phyloP scores from a whole-genome alignment of 1,140 invertebrate genomes.

The Danaus melanippus region DNA sequence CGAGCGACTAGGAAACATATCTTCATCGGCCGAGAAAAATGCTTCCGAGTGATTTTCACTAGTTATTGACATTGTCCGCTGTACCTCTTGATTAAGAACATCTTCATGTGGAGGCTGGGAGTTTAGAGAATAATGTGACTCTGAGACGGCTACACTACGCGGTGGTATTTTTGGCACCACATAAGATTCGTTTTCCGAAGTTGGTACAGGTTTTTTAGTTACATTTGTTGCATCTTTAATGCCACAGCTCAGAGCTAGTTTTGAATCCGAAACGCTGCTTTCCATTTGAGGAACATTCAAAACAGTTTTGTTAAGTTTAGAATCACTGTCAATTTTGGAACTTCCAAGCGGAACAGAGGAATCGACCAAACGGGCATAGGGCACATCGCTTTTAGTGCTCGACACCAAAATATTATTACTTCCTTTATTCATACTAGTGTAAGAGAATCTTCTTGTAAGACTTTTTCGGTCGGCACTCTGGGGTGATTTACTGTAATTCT shows the following conservation, averaged over 20 bases:
- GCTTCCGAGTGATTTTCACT: conserved; percentile 92
- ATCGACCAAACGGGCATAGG: conserved; percentile 84
- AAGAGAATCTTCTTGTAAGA: conserved; percentile 76
- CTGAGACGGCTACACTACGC: conserved; percentile 72
- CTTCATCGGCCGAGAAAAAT: conserved; percentile 93
- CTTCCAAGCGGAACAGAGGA: conserved; percentile 54
- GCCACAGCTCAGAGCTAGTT: conserved; percentile 75
- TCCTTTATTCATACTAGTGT: conserved; percentile 72
- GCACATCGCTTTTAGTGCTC: conserved; percentile 77
- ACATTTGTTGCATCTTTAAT: conserved; percentile 48
- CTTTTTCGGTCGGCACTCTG: conserved; percentile 68
- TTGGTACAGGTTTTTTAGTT: conserved; percentile 36
- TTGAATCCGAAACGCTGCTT: conserved; percentile 87
- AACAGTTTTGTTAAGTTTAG: conserved; percentile 78
- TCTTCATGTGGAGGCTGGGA: conserved; percentile 73
- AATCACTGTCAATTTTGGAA: conserved; percentile 84
- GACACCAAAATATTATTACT: conserved; percentile 57
- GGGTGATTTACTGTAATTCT: conserved; percentile 50
- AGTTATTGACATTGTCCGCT: conserved; percentile 87
- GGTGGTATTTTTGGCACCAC: conserved; percentile 45
- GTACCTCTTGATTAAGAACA: conserved; percentile 73
- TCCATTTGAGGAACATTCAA: conserved; percentile 73
- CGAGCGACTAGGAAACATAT: conserved; percentile 77
- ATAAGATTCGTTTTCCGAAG: conserved; percentile 45
- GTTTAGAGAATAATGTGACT: conserved; percentile 76